Percentiles rank a stretch among this genome's conserved stretches.
These are phyloP conservation scores for Nettapus auritus DNA, from an alignment of 2,113 vertebrate species.

Conservation along the genomic window DNA sequence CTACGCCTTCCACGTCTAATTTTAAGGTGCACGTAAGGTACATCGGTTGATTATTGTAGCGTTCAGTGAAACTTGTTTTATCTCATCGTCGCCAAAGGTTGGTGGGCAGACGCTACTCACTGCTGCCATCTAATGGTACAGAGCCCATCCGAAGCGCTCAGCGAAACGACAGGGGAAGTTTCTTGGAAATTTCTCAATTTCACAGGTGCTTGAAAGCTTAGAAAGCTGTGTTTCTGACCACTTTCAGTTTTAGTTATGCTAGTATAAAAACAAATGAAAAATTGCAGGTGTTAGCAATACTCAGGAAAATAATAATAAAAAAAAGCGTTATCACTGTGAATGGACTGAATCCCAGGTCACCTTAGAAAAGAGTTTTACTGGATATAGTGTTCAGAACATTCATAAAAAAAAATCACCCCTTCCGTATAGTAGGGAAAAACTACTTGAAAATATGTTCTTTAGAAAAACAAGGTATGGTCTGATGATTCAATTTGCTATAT, in stretches of 20 bases:
- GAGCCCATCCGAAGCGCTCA: not conserved
- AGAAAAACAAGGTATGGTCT: not conserved
- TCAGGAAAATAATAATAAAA: not conserved
- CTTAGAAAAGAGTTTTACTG: not conserved
- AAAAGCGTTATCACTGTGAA: not conserved
- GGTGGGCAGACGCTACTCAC: not conserved
- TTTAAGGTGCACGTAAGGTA: not conserved
- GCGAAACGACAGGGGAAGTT: not conserved
- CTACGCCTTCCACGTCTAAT: too few relatives aligned
- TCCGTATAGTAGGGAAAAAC: not conserved
- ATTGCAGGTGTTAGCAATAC: not conserved
- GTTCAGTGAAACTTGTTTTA: not conserved
- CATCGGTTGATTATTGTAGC: not conserved
- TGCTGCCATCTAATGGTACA: constrained; percentile 27
- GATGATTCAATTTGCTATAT: not conserved
- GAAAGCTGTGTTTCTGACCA: not conserved
- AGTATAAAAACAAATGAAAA: not conserved
- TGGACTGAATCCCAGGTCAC: not conserved
- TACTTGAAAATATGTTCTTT: not conserved
- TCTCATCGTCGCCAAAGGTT: accelerated
- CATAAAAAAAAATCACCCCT: not conserved
- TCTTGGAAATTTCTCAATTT: not conserved
- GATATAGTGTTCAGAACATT: not conserved
- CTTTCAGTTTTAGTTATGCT: not conserved
- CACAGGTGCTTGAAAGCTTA: accelerated